Evolutionary conservation across 2,888 invertebrate genomes (phyloP).

Genomic region (Caenorhabditis panamensis): DNA sequence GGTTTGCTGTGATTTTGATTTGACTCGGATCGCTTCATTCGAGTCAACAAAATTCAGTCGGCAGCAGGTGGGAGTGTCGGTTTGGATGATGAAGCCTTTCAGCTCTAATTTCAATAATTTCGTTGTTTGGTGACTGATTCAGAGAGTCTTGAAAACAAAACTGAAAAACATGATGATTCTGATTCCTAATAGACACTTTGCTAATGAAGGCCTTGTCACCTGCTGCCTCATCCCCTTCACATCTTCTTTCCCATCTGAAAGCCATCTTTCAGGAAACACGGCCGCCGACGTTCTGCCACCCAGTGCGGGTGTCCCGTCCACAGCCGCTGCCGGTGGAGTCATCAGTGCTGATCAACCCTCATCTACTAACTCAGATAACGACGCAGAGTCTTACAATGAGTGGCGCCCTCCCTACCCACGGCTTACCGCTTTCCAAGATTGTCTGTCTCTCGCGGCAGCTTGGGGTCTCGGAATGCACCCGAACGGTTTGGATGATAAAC

Average conservation of each 20-base stretch:
- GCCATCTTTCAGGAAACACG: slow-evolving; percentile 61
- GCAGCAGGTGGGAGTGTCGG: too few species aligned
- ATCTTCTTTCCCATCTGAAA: too few species aligned
- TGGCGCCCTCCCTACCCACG: slow-evolving; percentile 80
- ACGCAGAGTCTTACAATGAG: slow-evolving; percentile 69
- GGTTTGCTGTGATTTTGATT: slow-evolving; percentile 44
- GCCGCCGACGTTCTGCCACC: slow-evolving; percentile 65
- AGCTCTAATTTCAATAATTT: too few species aligned
- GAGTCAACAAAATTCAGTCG: too few species aligned
- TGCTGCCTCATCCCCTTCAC: too few species aligned
- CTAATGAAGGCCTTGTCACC: slow-evolving; percentile 31
- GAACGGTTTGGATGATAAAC: slow-evolving; percentile 66
- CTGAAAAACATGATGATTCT: background rate
- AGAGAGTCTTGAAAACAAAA: background rate
- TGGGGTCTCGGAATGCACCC: slow-evolving; percentile 76
- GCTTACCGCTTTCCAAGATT: slow-evolving; percentile 79
- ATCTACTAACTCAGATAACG: slow-evolving; percentile 68
- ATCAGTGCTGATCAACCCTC: slow-evolving; percentile 67
- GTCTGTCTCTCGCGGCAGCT: slow-evolving; percentile 77
- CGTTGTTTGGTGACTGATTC: too few species aligned
- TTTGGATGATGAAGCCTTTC: too few species aligned
- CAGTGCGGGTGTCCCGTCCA: slow-evolving; percentile 43
- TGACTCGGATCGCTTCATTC: background rate
- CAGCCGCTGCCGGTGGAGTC: slow-evolving; percentile 23
- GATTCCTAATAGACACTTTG: background rate